Base-by-base conservation (phyloP, 2,113 vertebrate genomes). In the Myxocyprinus asiaticus region DNA sequence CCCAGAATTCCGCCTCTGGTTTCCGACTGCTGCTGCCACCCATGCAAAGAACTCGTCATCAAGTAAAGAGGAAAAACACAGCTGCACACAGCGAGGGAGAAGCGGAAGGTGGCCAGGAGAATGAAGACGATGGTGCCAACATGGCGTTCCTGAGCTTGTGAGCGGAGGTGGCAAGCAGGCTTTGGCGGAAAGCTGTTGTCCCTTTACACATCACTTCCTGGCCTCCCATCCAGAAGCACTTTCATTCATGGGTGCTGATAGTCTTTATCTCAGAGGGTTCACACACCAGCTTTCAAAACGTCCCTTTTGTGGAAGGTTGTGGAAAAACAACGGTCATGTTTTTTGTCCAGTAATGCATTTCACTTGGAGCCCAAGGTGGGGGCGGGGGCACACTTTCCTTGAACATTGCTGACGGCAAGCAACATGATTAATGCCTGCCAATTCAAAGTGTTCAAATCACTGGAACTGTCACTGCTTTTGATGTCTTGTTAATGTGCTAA, bases 61-160 rank as follows among this genome's bases (percentile, higher is more conserved):
- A 95, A 79, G 94, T 95, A 48, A 99, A 98, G 85, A 89, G 96
- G 85, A 97, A 97, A 85, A 96, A 96, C 10, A 90, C 91, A 0
- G 94, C 94, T 0, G 89, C 93, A 14, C 94, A 94, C 74, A 93
- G 90, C 4, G 92, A 92, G 75, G 92, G 92, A 42, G 92, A 94
- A 15, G 84, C 88, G 67, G 88, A 84, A 69, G 75, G 22, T n/a
- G 86, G 81, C 5, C 85, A 83, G 0, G 87, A 83, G 12, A 75
- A 91, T 69, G 11, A 85, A 86, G 89, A 89, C 81, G 67, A 75
- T 78, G 64, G 84, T 76, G 84, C 70, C 50, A 73, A 43, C 6
- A 80, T 79, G 9, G 89, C 88, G 12, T 91, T 91, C 69, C 79
- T 88, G 48, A 91, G 88, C 81, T 84, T 89, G 51, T 91, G 88